Evolutionary conservation across 2,797 vertebrate species (phyloP).

Genomic region (Vireo griseus): DNA sequence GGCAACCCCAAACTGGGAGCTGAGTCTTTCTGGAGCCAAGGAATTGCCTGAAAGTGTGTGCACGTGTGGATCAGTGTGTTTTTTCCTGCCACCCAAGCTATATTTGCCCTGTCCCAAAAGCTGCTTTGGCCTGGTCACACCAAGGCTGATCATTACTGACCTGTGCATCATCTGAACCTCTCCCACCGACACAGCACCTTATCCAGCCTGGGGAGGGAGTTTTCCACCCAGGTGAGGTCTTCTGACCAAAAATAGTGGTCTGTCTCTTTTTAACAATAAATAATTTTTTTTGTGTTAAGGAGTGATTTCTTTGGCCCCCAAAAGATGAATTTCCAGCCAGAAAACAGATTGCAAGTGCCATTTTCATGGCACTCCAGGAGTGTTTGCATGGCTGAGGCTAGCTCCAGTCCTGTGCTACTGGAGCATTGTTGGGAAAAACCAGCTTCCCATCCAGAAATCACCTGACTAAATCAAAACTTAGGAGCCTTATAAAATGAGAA

Average conservation of each 20-base stretch:
- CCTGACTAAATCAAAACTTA: not conserved
- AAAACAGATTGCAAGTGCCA: not conserved
- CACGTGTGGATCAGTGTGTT: not conserved
- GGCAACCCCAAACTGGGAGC: not conserved
- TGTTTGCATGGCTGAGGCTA: not conserved
- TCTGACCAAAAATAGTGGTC: not conserved
- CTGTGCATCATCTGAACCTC: not conserved
- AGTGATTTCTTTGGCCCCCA: not conserved
- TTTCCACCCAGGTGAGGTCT: not conserved
- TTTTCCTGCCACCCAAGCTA: not conserved
- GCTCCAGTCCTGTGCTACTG: not conserved
- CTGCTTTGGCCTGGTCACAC: not conserved
- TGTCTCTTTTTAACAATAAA: not conserved
- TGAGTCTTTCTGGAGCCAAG: not conserved
- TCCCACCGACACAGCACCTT: not conserved
- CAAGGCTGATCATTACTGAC: rapidly evolving
- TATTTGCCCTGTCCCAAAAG: not conserved
- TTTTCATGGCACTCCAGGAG: not conserved
- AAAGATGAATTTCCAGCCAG: not conserved
- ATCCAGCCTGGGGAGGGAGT: not conserved
- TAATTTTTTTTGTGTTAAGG: not conserved
- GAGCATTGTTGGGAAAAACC: not conserved
- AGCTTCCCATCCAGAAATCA: not conserved
- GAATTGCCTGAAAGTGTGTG: not conserved
- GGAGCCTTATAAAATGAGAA: not conserved